Percentiles rank a stretch among this genome's conserved stretches.
Evolutionary conservation across 2,113 vertebrate genomes (phyloP).

Genomic region (Eolophus roseicapilla): DNA sequence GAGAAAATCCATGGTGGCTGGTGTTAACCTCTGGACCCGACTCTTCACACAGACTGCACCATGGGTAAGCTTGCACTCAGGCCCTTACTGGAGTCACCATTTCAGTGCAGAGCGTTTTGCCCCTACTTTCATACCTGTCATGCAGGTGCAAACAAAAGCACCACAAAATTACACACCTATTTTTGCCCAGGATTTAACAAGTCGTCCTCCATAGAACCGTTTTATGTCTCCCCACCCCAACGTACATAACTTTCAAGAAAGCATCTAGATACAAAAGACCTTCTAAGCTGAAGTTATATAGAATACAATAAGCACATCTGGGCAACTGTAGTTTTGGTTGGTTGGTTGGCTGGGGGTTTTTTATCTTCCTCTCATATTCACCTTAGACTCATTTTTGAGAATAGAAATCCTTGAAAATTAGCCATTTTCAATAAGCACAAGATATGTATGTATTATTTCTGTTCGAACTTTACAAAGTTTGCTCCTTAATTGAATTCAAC

Average conservation of each 20-base stretch:
- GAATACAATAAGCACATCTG: not conserved
- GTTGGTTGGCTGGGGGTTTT: not conserved
- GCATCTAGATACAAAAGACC: not conserved
- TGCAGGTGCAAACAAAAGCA: not conserved
- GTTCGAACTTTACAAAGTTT: not conserved
- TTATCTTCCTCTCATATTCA: not conserved
- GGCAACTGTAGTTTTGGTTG: not conserved
- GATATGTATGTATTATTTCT: not conserved
- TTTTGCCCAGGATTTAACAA: not conserved
- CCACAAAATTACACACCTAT: not conserved
- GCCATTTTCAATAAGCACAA: not conserved
- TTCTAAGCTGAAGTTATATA: not conserved
- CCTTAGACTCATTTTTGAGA: not conserved
- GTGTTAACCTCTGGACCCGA: not conserved
- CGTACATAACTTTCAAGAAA: not conserved
- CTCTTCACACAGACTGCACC: not conserved
- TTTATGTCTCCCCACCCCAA: not conserved
- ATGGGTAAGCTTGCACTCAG: not conserved
- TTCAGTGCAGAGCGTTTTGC: not conserved
- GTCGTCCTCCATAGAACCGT: not conserved
- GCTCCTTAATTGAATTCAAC: not conserved
- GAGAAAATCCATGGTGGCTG: not conserved
- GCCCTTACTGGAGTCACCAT: not conserved
- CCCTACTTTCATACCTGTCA: not conserved
- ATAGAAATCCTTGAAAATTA: not conserved